Base-by-base conservation (phyloP, 2,888 invertebrate species). In the Anorthoa munda region DNA sequence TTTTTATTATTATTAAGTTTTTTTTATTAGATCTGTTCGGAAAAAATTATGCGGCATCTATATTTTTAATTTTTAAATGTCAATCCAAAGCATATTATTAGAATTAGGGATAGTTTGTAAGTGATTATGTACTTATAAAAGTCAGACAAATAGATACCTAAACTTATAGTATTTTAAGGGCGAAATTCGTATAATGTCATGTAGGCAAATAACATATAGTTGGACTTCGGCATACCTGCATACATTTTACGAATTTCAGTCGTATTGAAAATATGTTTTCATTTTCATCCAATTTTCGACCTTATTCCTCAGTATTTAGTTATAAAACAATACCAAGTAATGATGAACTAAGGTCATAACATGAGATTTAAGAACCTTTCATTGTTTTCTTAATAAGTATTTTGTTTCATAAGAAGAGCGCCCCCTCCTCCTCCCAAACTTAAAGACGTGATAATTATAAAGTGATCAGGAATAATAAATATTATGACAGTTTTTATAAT, bases 11-110 rank as follows among this genome's bases (percentile, higher is more conserved):
- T 86, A 81, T 88, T 88, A 81, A 82, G 84, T 83, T 86, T 83
- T 86, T 86, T 81, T 81, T 81, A 65, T 18, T 56, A 77, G 86
- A 87, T 88, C 86, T 88, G 89, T 87, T 87, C 5, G 70, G 63
- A 56, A 79, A 78, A 75, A 77, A 72, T 72, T 65, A 67, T 65
- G 79, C 76, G 85, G 79, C 84, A 84, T 76, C 67, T 79, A 75
- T 84, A 81, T 82, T 82, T 83, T 81, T 72, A 68, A 68, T 79
- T 85, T 78, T 86, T 84, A 83, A 83, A 83, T 84, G 83, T 85
- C 82, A 87, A 89, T 86, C 91, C 92, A 92, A 92, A 92, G 92
- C 89, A 86, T 90, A 90, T 89, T 90, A 81, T 81, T 88, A 87
- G 68, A 69, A 77, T 59, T 84, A 86, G 53, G 59, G 5, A 70